These are phyloP conservation scores for Scelioninae gen. 1 DNA, from an alignment of 2,888 invertebrate genomes.

Conservation along the genomic window DNA sequence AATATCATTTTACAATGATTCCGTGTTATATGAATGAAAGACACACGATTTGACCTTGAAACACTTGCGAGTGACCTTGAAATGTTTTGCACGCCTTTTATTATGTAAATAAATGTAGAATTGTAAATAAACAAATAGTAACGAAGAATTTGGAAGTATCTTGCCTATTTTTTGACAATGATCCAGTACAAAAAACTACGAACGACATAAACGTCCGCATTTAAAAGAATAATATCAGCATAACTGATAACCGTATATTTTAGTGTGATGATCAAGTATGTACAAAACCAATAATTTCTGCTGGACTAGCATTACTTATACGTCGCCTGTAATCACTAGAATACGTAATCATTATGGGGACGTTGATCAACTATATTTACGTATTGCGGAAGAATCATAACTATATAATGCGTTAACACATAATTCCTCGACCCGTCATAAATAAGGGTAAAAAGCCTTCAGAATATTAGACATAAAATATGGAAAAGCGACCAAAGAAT, in stretches of 20 bases:
- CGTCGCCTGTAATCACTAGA: slow-evolving; percentile 25
- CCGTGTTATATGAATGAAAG: no score
- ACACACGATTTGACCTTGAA: no score
- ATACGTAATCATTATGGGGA: slow-evolving; percentile 13
- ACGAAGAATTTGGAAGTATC: no score
- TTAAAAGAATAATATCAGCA: not conserved
- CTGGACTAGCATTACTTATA: not conserved
- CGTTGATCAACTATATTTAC: slow-evolving; percentile 15
- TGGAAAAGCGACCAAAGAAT: slow-evolving; percentile 21
- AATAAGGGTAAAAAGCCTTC: slow-evolving; percentile 10
- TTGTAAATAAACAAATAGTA: no score
- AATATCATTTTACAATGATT: no score
- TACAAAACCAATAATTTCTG: not conserved
- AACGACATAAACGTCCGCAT: not conserved
- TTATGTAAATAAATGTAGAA: no score
- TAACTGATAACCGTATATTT: not conserved
- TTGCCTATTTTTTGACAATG: no score
- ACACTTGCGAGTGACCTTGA: no score
- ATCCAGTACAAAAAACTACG: no score
- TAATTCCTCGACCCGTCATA: not conserved
- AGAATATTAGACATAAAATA: not conserved
- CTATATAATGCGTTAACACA: slow-evolving; percentile 26
- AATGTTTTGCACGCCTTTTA: no score
- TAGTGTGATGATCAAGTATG: slow-evolving; percentile 5
- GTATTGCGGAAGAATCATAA: slow-evolving; percentile 1